Conservation (phyloP, 1,140 invertebrate species). For the Pseudomyrmex gracilis region DNA sequence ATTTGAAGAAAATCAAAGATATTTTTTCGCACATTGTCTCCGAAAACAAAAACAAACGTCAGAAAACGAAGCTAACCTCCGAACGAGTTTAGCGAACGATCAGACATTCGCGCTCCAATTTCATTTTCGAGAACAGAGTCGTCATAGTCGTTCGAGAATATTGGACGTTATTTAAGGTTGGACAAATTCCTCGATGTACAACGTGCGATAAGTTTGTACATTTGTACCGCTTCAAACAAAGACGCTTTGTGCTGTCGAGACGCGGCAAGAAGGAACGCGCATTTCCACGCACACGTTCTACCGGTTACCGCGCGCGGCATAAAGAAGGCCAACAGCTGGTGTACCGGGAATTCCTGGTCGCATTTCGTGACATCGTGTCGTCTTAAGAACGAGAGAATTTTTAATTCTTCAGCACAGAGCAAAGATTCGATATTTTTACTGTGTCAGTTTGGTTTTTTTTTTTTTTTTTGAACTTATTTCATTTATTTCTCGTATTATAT, state of each 20-base stretch:
- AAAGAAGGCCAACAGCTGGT: slow-evolving; percentile 64
- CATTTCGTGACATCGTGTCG: slow-evolving; percentile 19
- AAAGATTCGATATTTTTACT: neutral
- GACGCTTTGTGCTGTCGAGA: slow-evolving; percentile 63
- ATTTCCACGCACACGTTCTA: slow-evolving; percentile 60
- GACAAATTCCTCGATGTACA: no score
- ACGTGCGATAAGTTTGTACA: slow-evolving; percentile 37
- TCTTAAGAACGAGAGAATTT: slow-evolving; percentile 22
- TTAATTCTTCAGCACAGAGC: neutral
- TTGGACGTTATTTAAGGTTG: slow-evolving; percentile 8
- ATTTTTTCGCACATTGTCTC: no score
- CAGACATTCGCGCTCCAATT: neutral
- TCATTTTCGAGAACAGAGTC: neutral
- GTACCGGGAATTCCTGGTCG: slow-evolving; percentile 66
- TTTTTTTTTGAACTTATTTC: neutral
- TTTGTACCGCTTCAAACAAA: slow-evolving; percentile 69
- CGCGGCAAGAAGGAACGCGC: slow-evolving; percentile 54
- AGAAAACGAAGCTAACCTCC: no score
- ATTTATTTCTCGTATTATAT: neutral
- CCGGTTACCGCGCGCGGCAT: slow-evolving; percentile 61
- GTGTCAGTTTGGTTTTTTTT: neutral
- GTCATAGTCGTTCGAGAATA: neutral
- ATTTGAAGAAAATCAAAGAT: neutral
- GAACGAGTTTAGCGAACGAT: neutral
- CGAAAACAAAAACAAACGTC: no score